Conservation (phyloP, 2,888 invertebrate species). For the Polia nebulosa region DNA sequence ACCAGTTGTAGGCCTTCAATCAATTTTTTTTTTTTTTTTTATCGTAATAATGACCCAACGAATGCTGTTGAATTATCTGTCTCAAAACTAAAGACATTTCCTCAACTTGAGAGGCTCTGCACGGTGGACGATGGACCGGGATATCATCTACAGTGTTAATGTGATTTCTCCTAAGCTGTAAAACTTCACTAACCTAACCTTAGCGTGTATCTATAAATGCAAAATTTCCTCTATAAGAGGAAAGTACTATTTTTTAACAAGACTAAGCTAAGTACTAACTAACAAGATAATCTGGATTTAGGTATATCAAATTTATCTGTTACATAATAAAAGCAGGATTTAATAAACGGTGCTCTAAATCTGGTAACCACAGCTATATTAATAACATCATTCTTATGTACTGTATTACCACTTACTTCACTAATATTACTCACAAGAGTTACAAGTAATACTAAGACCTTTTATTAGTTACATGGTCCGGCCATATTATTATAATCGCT, state of each 20-base stretch:
- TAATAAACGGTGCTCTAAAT: background rate
- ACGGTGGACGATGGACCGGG: no score
- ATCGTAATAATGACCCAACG: background rate
- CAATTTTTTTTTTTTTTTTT: no score
- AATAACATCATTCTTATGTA: constrained; percentile 11
- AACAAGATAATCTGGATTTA: background rate
- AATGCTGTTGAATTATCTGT: no score
- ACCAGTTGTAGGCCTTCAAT: no score
- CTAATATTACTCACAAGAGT: constrained; percentile 10
- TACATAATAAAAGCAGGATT: background rate
- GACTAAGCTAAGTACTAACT: background rate
- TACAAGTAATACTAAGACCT: constrained; percentile 32
- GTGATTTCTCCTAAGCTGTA: no score
- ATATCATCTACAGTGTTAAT: no score
- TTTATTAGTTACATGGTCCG: constrained; percentile 33
- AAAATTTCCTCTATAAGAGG: no score
- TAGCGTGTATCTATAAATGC: no score
- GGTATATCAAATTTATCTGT: background rate
- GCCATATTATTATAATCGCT: constrained; percentile 47
- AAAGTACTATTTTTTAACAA: no score
- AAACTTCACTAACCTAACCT: no score
- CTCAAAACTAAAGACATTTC: no score
- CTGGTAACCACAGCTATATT: constrained; percentile 1
- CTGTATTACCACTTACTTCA: background rate
- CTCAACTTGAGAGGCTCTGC: no score